Evolutionary conservation across 2,888 invertebrate genomes (phyloP).

Genomic region (Ophion ventricosus): DNA sequence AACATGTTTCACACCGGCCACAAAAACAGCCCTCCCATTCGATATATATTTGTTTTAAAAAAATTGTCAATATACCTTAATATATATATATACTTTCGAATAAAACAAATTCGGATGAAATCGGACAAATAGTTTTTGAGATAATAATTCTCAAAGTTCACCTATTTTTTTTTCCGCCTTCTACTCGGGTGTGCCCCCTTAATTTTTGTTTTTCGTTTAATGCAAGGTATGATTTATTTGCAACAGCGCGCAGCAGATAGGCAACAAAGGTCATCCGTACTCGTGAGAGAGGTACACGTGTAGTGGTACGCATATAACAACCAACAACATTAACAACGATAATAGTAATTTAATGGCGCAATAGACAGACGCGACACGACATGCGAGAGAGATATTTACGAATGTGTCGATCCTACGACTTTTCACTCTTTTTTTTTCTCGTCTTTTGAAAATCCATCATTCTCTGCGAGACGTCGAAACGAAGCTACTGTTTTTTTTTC

Average conservation of each 20-base stretch:
- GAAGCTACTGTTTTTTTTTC: not conserved
- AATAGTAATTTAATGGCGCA: slow-evolving; percentile 59
- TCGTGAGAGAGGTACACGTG: slow-evolving; percentile 58
- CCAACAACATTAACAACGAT: slow-evolving; percentile 68
- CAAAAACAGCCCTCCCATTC: too few relatives aligned
- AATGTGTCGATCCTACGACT: slow-evolving; percentile 18
- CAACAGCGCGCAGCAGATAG: slow-evolving; percentile 36
- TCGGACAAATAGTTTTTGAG: too few relatives aligned
- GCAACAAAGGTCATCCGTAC: slow-evolving; percentile 36
- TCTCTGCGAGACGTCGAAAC: slow-evolving; percentile 21
- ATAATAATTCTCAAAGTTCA: too few relatives aligned
- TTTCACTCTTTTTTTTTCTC: slow-evolving; percentile 13
- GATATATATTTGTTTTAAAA: too few relatives aligned
- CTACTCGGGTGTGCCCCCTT: too few relatives aligned
- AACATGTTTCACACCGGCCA: too few relatives aligned
- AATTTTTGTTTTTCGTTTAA: slow-evolving; percentile 7
- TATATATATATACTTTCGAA: too few relatives aligned
- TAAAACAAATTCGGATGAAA: too few relatives aligned
- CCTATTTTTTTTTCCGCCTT: too few relatives aligned
- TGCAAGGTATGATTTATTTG: slow-evolving; percentile 23
- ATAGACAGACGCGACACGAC: slow-evolving; percentile 60
- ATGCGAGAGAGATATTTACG: not conserved
- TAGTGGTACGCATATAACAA: slow-evolving; percentile 68
- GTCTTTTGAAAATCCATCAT: not conserved
- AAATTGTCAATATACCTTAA: too few relatives aligned